Evolutionary conservation across 2,888 invertebrate species (phyloP).

Genomic region (Troides aeacus): DNA sequence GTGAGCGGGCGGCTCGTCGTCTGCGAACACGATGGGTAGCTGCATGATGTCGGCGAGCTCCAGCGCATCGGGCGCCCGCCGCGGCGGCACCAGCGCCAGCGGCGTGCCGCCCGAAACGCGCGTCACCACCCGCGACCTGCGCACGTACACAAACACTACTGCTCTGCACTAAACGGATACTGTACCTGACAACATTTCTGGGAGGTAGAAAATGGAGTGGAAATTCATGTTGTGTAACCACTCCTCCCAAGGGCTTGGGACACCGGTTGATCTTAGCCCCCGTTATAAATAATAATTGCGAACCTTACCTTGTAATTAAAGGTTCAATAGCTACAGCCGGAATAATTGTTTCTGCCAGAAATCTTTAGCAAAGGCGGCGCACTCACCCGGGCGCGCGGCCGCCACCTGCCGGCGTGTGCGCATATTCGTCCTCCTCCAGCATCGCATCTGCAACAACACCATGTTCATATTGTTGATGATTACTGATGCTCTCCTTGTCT

Average conservation of each 20-base stretch:
- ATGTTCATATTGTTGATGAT: too few species aligned
- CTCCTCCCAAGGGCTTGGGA: too few species aligned
- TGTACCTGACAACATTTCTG: neutral
- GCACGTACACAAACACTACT: slow-evolving; percentile 13
- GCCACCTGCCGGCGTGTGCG: slow-evolving; percentile 36
- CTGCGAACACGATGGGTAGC: slow-evolving; percentile 82
- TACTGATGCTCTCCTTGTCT: too few species aligned
- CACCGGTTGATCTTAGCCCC: too few species aligned
- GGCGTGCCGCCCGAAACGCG: slow-evolving; percentile 39
- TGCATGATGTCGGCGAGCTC: slow-evolving; percentile 76
- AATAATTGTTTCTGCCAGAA: too few species aligned
- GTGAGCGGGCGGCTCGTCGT: slow-evolving; percentile 58
- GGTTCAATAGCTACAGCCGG: too few species aligned
- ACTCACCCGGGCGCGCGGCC: slow-evolving; percentile 17
- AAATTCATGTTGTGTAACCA: too few species aligned
- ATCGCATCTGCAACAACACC: slow-evolving; percentile 3
- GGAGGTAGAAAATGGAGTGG: too few species aligned
- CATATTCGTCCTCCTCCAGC: slow-evolving; percentile 42
- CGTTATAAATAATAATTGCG: too few species aligned
- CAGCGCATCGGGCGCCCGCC: slow-evolving; percentile 34
- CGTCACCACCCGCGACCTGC: slow-evolving; percentile 51
- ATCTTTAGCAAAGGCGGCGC: too few species aligned
- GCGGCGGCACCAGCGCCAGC: slow-evolving; percentile 32
- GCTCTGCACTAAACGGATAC: neutral
- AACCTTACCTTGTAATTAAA: too few species aligned